Conservation (phyloP, 2,113 vertebrate species). For the Sander vitreus region DNA sequence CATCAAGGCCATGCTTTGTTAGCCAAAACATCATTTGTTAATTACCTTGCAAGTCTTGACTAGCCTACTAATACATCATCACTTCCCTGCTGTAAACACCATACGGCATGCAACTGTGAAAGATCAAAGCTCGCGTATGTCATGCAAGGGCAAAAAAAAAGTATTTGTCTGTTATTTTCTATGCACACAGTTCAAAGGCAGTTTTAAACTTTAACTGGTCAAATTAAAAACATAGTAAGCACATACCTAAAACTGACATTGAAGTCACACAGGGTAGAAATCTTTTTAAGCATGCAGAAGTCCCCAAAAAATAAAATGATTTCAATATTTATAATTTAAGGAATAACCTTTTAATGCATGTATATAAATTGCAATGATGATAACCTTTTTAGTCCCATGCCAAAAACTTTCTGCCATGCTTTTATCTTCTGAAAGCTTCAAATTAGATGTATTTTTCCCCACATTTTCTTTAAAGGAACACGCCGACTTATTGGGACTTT, state of each 20-base stretch:
- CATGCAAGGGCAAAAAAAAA: conserved; percentile 66
- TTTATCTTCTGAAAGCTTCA: no score
- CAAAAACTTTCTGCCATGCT: background rate
- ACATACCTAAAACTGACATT: background rate
- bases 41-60: conserved; percentile 78
- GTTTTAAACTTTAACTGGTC: background rate
- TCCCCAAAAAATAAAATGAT: background rate
- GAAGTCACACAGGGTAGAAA: background rate
- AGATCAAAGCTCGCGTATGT: conserved; percentile 59
- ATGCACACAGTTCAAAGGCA: conserved; percentile 9
- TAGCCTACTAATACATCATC: conserved; percentile 75
- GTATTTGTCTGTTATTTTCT: conserved; percentile 4
- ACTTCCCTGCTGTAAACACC: conserved; percentile 76
- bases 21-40: conserved; percentile 81
- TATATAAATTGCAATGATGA: background rate
- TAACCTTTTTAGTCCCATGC: background rate
- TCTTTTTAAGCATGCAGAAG: background rate
- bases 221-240: background rate
- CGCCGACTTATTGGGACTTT: no score
- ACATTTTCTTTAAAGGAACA: no score
- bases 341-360: background rate
- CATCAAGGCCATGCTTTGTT: conserved; percentile 76
- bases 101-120: conserved; percentile 66
- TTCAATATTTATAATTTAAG: background rate
- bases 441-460: no score